phyloP scores from a whole-genome alignment of 2,888 invertebrate genomes.

The Nomada ruficornis region DNA sequence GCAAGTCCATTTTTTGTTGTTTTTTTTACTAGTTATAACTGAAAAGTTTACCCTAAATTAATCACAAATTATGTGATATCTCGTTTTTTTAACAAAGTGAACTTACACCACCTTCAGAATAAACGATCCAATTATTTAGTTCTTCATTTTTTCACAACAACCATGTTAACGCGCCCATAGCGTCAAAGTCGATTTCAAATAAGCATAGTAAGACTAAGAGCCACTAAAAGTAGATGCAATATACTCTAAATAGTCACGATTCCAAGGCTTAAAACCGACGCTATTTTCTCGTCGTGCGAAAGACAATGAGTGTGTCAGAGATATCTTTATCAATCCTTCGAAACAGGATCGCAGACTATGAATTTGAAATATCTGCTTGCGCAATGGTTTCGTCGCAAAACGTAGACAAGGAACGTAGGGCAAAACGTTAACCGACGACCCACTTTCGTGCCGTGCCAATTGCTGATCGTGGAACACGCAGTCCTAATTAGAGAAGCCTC shows the following conservation, averaged over 20 bases:
- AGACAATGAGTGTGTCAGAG: neutral
- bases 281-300: neutral
- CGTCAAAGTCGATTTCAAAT: neutral
- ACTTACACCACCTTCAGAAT: no score
- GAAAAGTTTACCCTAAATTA: no score
- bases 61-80: no score
- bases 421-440: conserved; percentile 71
- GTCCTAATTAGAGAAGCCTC: conserved; percentile 68
- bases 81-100: no score
- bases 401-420: conserved; percentile 60
- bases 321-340: conserved; percentile 45
- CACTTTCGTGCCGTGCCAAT: conserved; percentile 76
- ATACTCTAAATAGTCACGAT: neutral
- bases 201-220: neutral
- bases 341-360: conserved; percentile 42
- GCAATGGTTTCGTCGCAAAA: conserved; percentile 44
- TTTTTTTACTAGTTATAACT: no score
- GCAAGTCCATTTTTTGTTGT: no score
- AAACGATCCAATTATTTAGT: no score
- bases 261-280: neutral
- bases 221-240: neutral
- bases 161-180: neutral
- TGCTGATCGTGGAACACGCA: conserved; percentile 62
- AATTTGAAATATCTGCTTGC: conserved; percentile 65
- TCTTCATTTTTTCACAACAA: neutral